Percentiles rank a stretch among this genome's conserved stretches.
Evolutionary conservation across 2,888 invertebrate species (phyloP).

Genomic region (Rotaria magnacalcarata): DNA sequence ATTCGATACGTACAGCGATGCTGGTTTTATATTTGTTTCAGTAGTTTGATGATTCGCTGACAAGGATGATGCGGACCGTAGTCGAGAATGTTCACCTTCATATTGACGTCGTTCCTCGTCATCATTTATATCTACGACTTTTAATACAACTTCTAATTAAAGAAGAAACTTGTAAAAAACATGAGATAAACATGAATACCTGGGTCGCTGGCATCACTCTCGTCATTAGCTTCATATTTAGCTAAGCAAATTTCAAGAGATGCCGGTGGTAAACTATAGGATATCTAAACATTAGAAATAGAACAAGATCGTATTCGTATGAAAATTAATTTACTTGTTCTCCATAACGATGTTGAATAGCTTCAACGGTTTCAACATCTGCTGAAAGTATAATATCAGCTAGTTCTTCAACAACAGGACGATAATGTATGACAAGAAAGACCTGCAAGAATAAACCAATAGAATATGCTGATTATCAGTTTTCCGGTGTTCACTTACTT

Average conservation of each 20-base stretch:
- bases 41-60: neutral
- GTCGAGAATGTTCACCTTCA: neutral
- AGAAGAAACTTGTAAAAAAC: neutral
- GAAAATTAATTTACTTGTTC: neutral
- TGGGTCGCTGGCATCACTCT: neutral
- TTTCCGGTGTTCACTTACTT: neutral
- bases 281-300: neutral
- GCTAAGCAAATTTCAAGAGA: neutral
- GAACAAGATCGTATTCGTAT: too few relatives aligned
- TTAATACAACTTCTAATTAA: neutral
- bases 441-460: neutral
- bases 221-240: neutral
- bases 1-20: neutral
- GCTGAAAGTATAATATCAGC: conserved; percentile 3
- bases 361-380: conserved; percentile 12
- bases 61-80: neutral
- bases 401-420: neutral
- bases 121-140: neutral
- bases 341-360: neutral
- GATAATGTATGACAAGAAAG: conserved; percentile 1
- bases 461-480: neutral
- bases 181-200: neutral
- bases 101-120: neutral
- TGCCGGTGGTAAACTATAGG: neutral
- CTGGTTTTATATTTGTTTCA: neutral